phyloP scores from a whole-genome alignment of 2,888 invertebrate species.

The Ischnus inquisitorius region DNA sequence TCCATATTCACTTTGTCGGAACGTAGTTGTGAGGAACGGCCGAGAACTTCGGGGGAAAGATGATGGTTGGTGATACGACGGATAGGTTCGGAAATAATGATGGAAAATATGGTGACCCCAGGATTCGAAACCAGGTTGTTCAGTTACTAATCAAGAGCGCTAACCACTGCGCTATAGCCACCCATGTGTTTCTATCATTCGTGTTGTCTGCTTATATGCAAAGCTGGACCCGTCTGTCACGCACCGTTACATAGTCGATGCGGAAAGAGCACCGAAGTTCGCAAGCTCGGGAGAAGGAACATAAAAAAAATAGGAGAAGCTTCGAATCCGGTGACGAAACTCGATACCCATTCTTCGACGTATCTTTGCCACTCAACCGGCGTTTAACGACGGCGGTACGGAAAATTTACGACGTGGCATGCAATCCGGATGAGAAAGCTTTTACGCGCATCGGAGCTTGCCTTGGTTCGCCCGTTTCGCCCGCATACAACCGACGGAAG shows the following conservation, averaged over 20 bases:
- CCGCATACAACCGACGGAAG: constrained; percentile 17
- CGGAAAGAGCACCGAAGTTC: background rate
- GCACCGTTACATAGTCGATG: background rate
- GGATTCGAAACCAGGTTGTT: too few species aligned
- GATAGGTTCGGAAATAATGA: too few species aligned
- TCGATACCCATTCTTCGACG: background rate
- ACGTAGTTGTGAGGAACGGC: too few species aligned
- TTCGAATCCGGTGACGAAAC: background rate
- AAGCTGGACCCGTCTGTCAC: too few species aligned
- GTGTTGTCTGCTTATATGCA: too few species aligned
- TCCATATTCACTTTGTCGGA: background rate
- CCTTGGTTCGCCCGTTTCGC: background rate
- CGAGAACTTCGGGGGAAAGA: too few species aligned
- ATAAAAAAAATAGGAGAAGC: background rate
- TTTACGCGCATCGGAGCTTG: constrained; percentile 25
- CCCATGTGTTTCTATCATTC: too few species aligned
- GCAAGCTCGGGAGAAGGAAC: too few species aligned
- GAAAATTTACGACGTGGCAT: constrained; percentile 44
- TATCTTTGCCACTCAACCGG: background rate
- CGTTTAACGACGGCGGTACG: constrained; percentile 35
- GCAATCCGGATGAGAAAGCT: constrained; percentile 24
- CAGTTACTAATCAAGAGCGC: too few species aligned
- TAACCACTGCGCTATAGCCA: too few species aligned
- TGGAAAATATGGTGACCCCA: too few species aligned
- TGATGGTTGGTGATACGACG: too few species aligned